Conservation (phyloP, 2,888 invertebrate species). For the Papilio protenor region DNA sequence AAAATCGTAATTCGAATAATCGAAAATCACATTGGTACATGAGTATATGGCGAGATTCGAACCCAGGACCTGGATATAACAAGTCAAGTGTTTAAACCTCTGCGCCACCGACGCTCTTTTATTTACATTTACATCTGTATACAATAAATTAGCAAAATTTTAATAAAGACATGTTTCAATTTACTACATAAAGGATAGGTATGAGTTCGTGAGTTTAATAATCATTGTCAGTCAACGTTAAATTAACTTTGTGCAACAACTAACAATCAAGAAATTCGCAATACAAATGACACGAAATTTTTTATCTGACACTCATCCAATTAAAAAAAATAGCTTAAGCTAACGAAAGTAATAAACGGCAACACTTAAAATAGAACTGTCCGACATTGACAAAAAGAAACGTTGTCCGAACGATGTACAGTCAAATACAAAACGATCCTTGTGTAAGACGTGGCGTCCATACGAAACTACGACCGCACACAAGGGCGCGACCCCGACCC, state of each 20-base stretch:
- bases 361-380: slow-evolving; percentile 17
- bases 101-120: no score
- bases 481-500: slow-evolving; percentile 33
- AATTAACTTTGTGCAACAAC: background rate
- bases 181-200: background rate
- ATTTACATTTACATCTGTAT: no score
- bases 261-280: background rate
- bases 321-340: background rate
- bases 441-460: slow-evolving; percentile 31
- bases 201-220: background rate
- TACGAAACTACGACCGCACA: slow-evolving; percentile 24
- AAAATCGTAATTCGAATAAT: no score
- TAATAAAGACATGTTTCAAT: no score
- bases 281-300: background rate
- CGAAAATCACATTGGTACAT: no score
- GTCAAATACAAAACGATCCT: slow-evolving; percentile 35
- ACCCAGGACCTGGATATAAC: no score
- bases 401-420: background rate
- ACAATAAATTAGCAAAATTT: no score
- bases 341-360: slow-evolving; percentile 12
- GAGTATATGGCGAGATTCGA: no score
- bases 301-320: background rate
- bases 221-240: background rate
- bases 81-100: no score
- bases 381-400: slow-evolving; percentile 33